A percentile compares a stretch with the other conserved stretches of the same genome.
Evolutionary conservation across 2,797 vertebrate species (phyloP).

Genomic region (Fundulus diaphanus): DNA sequence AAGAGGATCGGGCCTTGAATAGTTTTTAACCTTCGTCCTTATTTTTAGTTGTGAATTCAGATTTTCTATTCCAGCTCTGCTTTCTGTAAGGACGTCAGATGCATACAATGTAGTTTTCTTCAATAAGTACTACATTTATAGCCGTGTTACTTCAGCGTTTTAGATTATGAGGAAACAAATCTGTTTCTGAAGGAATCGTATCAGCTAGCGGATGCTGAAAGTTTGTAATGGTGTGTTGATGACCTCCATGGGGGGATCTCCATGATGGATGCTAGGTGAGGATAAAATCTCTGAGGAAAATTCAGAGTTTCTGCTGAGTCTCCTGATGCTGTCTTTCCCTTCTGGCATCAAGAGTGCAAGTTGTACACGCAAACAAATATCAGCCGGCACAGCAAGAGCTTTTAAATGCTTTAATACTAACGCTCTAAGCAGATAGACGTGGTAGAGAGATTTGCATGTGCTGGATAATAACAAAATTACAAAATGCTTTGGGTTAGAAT

Average conservation of each 20-base stretch:
- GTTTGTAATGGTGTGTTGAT: constrained; percentile 36
- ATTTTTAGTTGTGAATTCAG: neutral
- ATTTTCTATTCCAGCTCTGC: neutral
- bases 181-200: constrained; percentile 36
- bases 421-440: neutral
- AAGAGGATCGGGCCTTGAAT: constrained; percentile 5
- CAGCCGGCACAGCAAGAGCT: constrained; percentile 4
- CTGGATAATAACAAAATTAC: neutral
- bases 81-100: constrained; percentile 9
- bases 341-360: constrained; percentile 28
- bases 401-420: neutral
- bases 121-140: constrained; percentile 5
- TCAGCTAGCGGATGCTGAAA: constrained; percentile 39
- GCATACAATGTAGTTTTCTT: neutral
- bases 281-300: constrained; percentile 47
- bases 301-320: constrained; percentile 45
- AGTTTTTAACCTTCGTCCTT: constrained; percentile 5
- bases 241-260: constrained; percentile 52
- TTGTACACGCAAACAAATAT: constrained; percentile 62
- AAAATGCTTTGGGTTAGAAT: neutral
- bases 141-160: constrained; percentile 11
- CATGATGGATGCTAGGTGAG: constrained; percentile 60
- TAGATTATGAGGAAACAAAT: constrained; percentile 2
- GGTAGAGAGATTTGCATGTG: neutral
- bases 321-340: constrained; percentile 62